Base-by-base conservation (phyloP, 2,888 invertebrate genomes). In the Drosophila acutilabella region DNA sequence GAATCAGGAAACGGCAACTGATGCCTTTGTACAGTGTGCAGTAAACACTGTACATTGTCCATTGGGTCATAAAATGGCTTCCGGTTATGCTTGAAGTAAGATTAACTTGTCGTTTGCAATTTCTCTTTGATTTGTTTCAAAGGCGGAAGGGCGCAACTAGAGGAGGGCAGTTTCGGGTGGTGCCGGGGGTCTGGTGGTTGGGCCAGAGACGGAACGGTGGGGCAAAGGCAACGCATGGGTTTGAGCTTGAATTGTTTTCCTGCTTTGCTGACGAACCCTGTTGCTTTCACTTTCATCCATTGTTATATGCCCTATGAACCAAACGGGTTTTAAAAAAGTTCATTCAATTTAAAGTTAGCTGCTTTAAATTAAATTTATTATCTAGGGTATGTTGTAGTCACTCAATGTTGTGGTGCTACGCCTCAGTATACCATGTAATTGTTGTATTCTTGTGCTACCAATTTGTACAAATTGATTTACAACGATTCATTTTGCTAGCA, bases 31-130 rank as follows among this genome's bases (percentile, higher is more conserved):
- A 23, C 36, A 13, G 13, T 11, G 36, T 36, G 13, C 36, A 26
- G 26, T 26, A 7, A 26, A 26, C 68, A 54, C 54, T 61, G 72
- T 75, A 71, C 70, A 69, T 71, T 88, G 84, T 85, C 88, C 89
- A 81, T 80, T 89, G 85, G 90, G 81, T 86, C 88, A 89, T 90
- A 89, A 89, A 90, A 89, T 82, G 86, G 88, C 89, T 88, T 88
- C 86, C 88, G 90, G 89, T 78, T 85, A 82, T 87, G 89, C 90
- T 89, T 82, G 80, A 88, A 89, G 90, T 84, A 64, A 86, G 90
- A 90, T 90, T 90, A 90, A 90, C 90, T 89, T 90, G 91, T 90
- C 90, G 89, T 90, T 90, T 89, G 82, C 91, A 89, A 90, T 90
- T 90, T 90, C 89, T 88, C 83, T 89, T 90, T 90, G 91, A 90